Evolutionary conservation across 1,140 invertebrate genomes (phyloP).

Genomic region (Anastrepha obliqua): DNA sequence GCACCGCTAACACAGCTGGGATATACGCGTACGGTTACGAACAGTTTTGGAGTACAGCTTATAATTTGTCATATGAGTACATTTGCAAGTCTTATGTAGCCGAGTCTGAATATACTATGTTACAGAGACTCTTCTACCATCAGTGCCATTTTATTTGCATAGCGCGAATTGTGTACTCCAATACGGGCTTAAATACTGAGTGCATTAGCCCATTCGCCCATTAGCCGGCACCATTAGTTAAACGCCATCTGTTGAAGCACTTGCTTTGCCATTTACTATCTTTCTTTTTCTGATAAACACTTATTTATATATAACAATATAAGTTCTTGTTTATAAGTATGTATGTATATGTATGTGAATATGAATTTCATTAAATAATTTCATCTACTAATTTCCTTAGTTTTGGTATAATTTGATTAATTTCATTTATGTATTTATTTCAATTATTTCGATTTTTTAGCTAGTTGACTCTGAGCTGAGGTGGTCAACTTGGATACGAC

Average conservation of each 20-base stretch:
- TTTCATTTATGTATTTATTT: constrained; percentile 51
- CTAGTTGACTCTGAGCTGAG: constrained; percentile 79
- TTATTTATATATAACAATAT: constrained; percentile 51
- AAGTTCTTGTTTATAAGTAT: neutral
- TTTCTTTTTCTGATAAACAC: constrained; percentile 2
- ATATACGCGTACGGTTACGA: no score
- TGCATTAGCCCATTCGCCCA: neutral
- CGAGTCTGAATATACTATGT: no score
- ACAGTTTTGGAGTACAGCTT: no score
- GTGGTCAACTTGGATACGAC: constrained; percentile 96
- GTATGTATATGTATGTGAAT: constrained; percentile 48
- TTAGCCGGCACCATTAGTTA: neutral
- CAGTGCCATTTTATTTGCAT: neutral
- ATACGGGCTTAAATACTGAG: neutral
- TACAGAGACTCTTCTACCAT: neutral
- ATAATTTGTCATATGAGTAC: no score
- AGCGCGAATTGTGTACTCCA: neutral
- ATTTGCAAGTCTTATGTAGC: no score
- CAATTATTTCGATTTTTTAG: constrained; percentile 68
- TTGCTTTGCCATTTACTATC: neutral
- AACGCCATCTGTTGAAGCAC: no score
- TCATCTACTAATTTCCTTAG: constrained; percentile 32
- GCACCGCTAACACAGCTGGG: no score
- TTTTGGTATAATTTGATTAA: constrained; percentile 36
- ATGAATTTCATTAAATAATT: constrained; percentile 45